A percentile compares a stretch with the other conserved stretches of the same genome.
Evolutionary conservation across 2,113 vertebrate genomes (phyloP).

Genomic region (Edolisoma coerulescens): DNA sequence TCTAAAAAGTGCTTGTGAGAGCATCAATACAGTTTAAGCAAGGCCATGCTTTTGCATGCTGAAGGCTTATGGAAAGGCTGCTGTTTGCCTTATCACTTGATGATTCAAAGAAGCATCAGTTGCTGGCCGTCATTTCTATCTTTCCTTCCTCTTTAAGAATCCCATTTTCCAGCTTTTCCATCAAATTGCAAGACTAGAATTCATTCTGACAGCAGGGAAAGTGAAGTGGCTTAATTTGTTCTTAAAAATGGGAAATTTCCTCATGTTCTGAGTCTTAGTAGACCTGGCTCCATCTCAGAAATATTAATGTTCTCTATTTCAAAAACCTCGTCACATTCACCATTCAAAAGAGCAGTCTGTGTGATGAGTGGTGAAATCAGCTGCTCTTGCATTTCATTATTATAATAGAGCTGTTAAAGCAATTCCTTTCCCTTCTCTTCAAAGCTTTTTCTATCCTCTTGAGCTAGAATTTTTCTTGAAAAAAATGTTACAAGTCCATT

Average conservation of each 20-base stretch:
- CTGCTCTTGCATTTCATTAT: not conserved
- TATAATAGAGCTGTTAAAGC: not conserved
- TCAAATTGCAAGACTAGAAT: not conserved
- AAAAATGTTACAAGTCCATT: not conserved
- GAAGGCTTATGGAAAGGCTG: not conserved
- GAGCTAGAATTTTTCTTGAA: not conserved
- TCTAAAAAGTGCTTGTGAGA: not conserved
- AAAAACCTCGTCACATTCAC: not conserved
- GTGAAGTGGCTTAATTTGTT: not conserved
- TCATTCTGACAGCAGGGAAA: not conserved
- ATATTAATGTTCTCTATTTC: not conserved
- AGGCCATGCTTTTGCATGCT: not conserved
- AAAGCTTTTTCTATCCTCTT: not conserved
- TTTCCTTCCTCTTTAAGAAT: not conserved
- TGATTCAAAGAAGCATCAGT: not conserved
- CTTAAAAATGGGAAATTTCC: not conserved
- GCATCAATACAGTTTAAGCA: not conserved
- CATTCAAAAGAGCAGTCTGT: not conserved
- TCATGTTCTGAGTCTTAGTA: not conserved
- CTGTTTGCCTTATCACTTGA: not conserved
- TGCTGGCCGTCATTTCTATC: not conserved
- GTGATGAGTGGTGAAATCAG: not conserved
- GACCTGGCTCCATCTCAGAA: not conserved
- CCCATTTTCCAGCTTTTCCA: not conserved
- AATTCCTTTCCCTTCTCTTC: not conserved